Percentiles rank a stretch among this genome's conserved stretches.
phyloP scores from a whole-genome alignment of 2,888 invertebrate species.

The Mactromeris polynyma region DNA sequence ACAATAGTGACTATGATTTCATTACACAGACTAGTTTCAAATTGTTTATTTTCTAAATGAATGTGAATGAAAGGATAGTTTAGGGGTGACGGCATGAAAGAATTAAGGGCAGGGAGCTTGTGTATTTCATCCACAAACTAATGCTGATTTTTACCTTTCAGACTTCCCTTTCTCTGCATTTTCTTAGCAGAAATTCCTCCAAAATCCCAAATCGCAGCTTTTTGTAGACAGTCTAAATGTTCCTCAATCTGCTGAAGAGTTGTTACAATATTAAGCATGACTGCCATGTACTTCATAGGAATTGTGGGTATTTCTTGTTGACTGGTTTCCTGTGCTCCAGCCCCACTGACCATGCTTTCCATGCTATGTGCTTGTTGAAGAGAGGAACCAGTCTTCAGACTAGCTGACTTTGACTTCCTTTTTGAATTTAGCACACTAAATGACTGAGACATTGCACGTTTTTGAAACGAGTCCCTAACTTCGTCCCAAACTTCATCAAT shows the following conservation, averaged over 20 bases:
- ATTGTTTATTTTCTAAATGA: no score
- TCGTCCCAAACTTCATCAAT: conserved; percentile 84
- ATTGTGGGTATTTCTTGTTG: conserved; percentile 23
- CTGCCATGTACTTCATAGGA: conserved; percentile 73
- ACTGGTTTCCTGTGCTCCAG: conserved; percentile 36
- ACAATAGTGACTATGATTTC: no score
- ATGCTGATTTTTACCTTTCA: conserved; percentile 83
- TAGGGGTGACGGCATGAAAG: no score
- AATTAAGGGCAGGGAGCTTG: no score
- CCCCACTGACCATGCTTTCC: conserved; percentile 52
- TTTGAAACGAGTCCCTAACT: conserved; percentile 69
- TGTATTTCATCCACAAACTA: no score
- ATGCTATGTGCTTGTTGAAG: conserved; percentile 61
- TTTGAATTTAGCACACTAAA: conserved; percentile 70
- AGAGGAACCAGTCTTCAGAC: conserved; percentile 31
- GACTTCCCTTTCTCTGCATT: conserved; percentile 78
- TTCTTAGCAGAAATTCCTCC: conserved; percentile 78
- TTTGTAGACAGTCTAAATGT: conserved; percentile 80
- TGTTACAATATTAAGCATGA: conserved; percentile 78
- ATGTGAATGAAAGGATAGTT: no score
- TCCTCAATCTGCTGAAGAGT: conserved; percentile 81
- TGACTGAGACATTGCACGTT: conserved; percentile 69
- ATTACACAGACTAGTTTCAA: no score
- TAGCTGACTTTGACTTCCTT: conserved; percentile 48
- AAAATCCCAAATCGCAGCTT: conserved; percentile 82